These are phyloP conservation scores for Alfaro cultratus DNA, from an alignment of 2,797 vertebrate species.

Conservation along the genomic window DNA sequence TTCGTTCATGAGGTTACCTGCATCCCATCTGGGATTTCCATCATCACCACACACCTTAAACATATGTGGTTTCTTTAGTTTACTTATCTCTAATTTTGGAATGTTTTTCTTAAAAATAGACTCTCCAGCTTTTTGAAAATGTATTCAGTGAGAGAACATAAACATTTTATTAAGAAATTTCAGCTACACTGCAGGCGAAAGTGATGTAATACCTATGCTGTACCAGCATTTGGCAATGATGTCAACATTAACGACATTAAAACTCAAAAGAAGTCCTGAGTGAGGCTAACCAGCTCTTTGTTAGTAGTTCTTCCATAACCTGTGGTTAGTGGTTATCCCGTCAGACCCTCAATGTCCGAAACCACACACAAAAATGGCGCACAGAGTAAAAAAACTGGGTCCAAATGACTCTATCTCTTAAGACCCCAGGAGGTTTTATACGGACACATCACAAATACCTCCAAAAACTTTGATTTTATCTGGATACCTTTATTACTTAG, in stretches of 20 bases:
- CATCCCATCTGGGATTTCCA: slow-evolving; percentile 27
- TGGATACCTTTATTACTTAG: background rate
- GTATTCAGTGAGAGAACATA: background rate
- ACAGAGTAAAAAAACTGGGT: no score
- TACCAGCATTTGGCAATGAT: background rate
- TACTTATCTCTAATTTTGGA: background rate
- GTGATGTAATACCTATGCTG: background rate
- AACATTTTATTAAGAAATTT: background rate
- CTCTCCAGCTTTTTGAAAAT: background rate
- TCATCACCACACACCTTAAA: background rate
- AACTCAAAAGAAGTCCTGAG: background rate
- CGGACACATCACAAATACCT: background rate
- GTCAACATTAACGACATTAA: background rate
- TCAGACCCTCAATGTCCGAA: no score
- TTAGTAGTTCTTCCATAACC: no score
- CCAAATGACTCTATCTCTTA: no score
- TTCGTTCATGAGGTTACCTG: slow-evolving; percentile 44
- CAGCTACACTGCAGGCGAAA: background rate
- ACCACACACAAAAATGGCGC: no score
- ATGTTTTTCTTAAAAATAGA: background rate
- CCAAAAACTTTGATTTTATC: background rate
- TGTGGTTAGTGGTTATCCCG: no score
- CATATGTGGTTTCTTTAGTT: background rate
- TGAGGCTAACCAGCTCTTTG: background rate
- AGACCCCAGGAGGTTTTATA: background rate